A percentile compares a stretch with the other conserved stretches of the same genome.
Evolutionary conservation across 2,888 invertebrate species (phyloP).

Genomic region (Lasioglossum marginatum): DNA sequence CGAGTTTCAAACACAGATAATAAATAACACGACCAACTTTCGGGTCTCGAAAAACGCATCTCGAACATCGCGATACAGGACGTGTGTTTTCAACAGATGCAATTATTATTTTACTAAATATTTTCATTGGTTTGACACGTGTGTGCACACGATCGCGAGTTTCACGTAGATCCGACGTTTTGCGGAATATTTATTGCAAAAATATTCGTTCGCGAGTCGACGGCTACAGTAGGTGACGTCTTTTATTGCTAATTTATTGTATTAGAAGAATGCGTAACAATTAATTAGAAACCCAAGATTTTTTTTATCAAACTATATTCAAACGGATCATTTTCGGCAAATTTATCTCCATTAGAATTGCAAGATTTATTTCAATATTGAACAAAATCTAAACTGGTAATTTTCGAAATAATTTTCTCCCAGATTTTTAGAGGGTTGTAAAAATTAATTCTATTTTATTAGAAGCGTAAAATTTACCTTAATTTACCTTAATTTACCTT

Average conservation of each 20-base stretch:
- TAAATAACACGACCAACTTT: not conserved
- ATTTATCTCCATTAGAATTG: no score
- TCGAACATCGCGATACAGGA: not conserved
- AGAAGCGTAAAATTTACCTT: no score
- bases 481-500: no score
- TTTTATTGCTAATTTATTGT: not conserved
- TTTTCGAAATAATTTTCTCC: no score
- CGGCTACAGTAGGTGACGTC: not conserved
- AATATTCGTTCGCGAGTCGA: not conserved
- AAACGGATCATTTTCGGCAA: no score
- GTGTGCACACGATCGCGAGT: not conserved
- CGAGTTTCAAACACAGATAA: not conserved
- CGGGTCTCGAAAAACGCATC: not conserved
- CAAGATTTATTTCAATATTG: no score
- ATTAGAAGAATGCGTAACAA: not conserved
- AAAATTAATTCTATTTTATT: no score
- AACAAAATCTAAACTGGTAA: no score
- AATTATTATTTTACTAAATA: not conserved
- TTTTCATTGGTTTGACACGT: not conserved
- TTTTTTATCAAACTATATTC: no score
- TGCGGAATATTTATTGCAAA: not conserved
- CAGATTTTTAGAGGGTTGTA: no score
- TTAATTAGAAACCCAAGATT: no score
- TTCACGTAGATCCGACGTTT: not conserved
- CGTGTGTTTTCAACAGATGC: not conserved